Percentiles rank a stretch among this genome's conserved stretches.
These are phyloP conservation scores for Zoanthus sansibaricus DNA, from an alignment of 92 coral and sea anemone species.

Conservation along the genomic window DNA sequence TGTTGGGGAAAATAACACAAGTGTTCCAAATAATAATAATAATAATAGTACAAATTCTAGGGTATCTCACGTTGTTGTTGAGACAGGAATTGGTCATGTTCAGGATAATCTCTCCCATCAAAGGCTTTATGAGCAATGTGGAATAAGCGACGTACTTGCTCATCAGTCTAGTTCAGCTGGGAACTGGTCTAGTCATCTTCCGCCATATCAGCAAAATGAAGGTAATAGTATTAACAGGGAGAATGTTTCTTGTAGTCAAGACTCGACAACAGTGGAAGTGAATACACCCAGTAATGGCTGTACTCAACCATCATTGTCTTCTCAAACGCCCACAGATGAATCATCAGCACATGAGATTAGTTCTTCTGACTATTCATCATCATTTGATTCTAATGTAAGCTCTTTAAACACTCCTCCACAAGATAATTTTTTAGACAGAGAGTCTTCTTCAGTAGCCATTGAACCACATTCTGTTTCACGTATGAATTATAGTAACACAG, in stretches of 20 bases:
- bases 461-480: slow-evolving; percentile 3
- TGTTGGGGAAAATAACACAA: slow-evolving; percentile 19
- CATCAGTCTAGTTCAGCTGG: slow-evolving; percentile 16
- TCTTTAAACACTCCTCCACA: slow-evolving; percentile 36
- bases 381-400: slow-evolving; percentile 26
- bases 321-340: neutral
- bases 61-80: neutral
- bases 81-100: neutral
- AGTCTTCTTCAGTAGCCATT: neutral
- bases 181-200: slow-evolving; percentile 9
- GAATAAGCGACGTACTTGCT: neutral
- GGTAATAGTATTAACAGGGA: neutral
- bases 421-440: neutral
- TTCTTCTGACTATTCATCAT: slow-evolving; percentile 29
- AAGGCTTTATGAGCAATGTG: slow-evolving; percentile 15
- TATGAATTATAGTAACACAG: slow-evolving; percentile 2
- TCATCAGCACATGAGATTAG: slow-evolving; percentile 28
- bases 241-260: neutral
- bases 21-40: neutral
- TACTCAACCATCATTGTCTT: neutral
- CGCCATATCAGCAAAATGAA: slow-evolving; percentile 31
- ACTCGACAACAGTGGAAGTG: neutral
- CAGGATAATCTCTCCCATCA: neutral
- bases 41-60: neutral
- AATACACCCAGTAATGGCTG: neutral